Conservation (phyloP, 2,113 vertebrate genomes). For the Cercopithecus mona region DNA sequence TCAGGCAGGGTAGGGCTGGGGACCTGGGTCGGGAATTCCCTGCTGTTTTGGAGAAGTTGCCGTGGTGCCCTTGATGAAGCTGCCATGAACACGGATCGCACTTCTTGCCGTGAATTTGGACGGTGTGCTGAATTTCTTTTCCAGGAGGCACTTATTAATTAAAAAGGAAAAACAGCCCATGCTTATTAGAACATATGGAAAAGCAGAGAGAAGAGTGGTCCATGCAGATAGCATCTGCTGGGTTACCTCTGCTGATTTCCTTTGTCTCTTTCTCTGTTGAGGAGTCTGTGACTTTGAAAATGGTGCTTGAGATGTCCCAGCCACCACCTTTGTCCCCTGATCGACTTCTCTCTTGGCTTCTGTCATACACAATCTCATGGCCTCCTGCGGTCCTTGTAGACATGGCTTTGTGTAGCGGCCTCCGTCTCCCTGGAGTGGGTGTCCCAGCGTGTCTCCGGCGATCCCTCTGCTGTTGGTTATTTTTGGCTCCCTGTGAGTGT, state of each 20-base stretch:
- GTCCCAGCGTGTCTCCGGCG: background rate
- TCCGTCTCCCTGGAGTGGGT: accelerated
- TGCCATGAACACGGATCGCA: accelerated
- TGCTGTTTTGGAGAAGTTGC: background rate
- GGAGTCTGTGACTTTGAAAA: background rate
- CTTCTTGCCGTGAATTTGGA: background rate
- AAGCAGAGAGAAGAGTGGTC: background rate
- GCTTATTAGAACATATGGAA: background rate
- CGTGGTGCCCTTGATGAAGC: accelerated
- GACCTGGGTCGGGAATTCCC: background rate
- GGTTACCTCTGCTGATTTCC: background rate
- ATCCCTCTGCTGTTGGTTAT: background rate
- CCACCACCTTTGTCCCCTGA: no score
- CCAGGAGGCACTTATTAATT: background rate
- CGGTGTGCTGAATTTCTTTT: background rate
- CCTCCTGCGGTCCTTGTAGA: background rate
- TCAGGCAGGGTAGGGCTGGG: accelerated
- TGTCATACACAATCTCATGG: accelerated
- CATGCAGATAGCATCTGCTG: accelerated
- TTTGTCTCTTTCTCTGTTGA: no score
- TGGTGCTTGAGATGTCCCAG: accelerated
- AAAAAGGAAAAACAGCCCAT: background rate
- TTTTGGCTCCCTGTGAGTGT: accelerated
- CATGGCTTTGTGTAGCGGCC: accelerated
- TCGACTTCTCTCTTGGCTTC: background rate